Percentiles rank a stretch among this genome's conserved stretches.
Conservation (phyloP, 2,113 vertebrate genomes). For the Puffinus mauretanicus region DNA sequence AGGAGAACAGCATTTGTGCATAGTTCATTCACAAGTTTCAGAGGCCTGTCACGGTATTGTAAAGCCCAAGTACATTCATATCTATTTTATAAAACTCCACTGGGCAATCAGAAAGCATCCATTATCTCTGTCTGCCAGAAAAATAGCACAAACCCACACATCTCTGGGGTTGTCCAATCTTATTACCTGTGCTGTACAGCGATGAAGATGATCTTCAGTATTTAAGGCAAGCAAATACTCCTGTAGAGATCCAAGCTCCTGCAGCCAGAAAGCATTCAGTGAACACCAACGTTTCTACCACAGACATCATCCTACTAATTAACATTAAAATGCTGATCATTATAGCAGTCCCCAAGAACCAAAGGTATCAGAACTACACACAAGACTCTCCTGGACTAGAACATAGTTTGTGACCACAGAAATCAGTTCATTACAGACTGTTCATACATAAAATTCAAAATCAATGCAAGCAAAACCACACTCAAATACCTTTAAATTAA, state of each 20-base stretch:
- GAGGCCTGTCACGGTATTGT: not conserved
- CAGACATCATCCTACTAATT: not conserved
- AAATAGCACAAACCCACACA: not conserved
- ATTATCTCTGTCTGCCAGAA: not conserved
- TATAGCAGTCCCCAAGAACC: not conserved
- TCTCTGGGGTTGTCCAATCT: not conserved
- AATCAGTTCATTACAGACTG: not conserved
- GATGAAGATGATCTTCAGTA: constrained; percentile 90
- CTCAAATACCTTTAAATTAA: not conserved
- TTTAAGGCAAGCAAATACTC: constrained; percentile 94
- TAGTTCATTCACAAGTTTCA: not conserved
- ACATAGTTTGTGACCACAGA: not conserved
- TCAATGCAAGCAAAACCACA: not conserved
- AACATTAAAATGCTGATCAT: not conserved
- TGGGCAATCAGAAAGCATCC: not conserved
- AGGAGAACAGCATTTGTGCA: not conserved
- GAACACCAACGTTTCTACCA: not conserved
- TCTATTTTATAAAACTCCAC: not conserved
- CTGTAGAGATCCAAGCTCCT: constrained; percentile 90
- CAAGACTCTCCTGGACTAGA: not conserved
- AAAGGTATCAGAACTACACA: not conserved
- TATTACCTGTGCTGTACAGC: constrained; percentile 87
- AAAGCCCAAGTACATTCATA: not conserved
- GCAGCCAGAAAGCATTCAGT: constrained; percentile 29
- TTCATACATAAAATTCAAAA: not conserved